Percentiles rank a stretch among this genome's conserved stretches.
Evolutionary conservation across 1,140 invertebrate species (phyloP).

Genomic region (Heliconius congener): DNA sequence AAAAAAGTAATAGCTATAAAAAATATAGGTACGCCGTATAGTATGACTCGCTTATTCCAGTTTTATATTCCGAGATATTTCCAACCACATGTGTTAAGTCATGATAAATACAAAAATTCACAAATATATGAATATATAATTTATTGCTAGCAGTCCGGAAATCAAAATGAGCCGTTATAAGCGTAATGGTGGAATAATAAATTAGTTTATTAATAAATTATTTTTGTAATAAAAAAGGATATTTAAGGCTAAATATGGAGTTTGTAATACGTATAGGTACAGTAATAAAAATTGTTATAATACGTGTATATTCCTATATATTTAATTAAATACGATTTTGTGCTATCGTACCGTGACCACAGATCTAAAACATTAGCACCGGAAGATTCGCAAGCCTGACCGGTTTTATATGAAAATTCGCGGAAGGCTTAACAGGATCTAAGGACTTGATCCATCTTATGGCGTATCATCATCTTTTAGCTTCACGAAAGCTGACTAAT

Average conservation of each 20-base stretch:
- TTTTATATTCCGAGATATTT: slow-evolving; percentile 6
- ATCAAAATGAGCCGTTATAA: slow-evolving; percentile 24
- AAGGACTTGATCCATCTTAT: slow-evolving; percentile 37
- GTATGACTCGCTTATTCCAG: slow-evolving; percentile 14
- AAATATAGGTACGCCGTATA: not conserved
- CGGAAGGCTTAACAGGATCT: slow-evolving; percentile 54
- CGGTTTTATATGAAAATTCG: slow-evolving; percentile 65
- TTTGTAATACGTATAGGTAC: not conserved
- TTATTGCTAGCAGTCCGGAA: slow-evolving; percentile 18
- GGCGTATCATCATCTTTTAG: slow-evolving; percentile 39
- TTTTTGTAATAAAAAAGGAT: not conserved
- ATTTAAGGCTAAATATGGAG: not conserved
- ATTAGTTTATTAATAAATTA: not conserved
- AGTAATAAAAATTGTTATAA: no score
- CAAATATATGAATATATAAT: slow-evolving; percentile 19
- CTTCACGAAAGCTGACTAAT: slow-evolving; percentile 42
- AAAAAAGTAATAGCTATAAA: not conserved
- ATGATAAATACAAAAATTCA: slow-evolving; percentile 23
- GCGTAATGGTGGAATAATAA: not conserved
- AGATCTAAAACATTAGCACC: not conserved
- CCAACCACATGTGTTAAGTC: slow-evolving; percentile 11
- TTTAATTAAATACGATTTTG: not conserved
- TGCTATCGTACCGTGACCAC: not conserved
- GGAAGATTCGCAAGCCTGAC: slow-evolving; percentile 52
- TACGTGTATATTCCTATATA: no score